Evolutionary conservation across 2,113 vertebrate species (phyloP), one percentile per base, ranked within the genome.

Genomic region (Gavia stellata): DNA sequence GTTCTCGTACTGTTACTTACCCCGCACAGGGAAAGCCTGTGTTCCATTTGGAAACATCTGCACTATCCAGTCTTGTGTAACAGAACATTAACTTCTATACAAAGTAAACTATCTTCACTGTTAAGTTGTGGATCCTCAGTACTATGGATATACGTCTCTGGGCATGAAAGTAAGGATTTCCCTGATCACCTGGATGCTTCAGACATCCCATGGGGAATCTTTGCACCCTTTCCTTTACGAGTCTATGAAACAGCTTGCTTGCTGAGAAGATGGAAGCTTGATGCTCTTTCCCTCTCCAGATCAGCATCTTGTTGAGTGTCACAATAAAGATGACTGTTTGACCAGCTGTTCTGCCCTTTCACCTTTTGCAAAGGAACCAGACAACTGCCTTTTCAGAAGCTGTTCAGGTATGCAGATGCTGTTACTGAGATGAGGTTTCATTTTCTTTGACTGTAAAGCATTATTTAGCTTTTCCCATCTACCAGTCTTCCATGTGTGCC

Each of bases 91-190:
- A 56, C 3, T 66, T 66, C 23, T 7, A 14, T 8, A 45, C 19
- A 5, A 15, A 58, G 21, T 23, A 49, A 34, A 72, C 59, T 1
- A 15, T 42, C 28, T 9, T 26, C 4, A 0, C 36, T 33, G 4
- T 34, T 56, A 34, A 52, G 10, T 7, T 17, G 26, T 4, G 11
- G 18, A 7, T 67, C 33, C 81, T 81, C 2, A 2, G 45, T 42
- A 13, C 79, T 55, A 4, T n/a, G 50, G 10, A 4, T 65, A 2
- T 3, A 50, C 56, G 29, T 49, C 31, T 78, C 23, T 13, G 34
- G 52, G 56, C 50, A 65, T 7, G 11, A 45, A 56, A 68, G n/a
- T 29, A 23, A 45, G 61, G 52, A 20, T 26, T 61, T 52, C 40
- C 10, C 26, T 38, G 33, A 38, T 45, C 24, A 6, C 9, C 44